These are phyloP conservation scores for Paratilapia polleni DNA, from an alignment of 2,113 vertebrate genomes.

Conservation along the genomic window DNA sequence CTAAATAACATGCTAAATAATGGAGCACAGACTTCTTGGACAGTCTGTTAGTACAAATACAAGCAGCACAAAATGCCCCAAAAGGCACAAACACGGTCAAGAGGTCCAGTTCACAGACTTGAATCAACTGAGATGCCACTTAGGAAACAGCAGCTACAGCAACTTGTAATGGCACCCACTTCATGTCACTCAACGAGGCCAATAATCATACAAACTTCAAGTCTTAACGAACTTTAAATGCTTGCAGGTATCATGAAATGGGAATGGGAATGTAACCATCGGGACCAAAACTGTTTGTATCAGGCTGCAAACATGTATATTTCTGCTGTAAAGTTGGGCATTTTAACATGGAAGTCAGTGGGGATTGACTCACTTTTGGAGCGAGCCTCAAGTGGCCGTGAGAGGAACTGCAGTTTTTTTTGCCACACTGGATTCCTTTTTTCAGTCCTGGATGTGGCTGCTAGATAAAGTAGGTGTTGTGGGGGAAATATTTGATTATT, in stretches of 20 bases:
- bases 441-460: not conserved
- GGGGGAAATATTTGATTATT: not conserved
- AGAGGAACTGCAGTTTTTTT: not conserved
- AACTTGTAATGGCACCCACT: accelerated
- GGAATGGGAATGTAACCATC: not conserved
- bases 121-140: accelerated
- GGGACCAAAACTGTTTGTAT: not conserved
- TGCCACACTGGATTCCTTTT: not conserved
- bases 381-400: not conserved
- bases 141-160: accelerated
- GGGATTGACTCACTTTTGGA: not conserved
- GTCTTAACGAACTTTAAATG: not conserved
- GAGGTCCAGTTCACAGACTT: not conserved
- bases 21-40: not conserved
- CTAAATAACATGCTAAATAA: not conserved
- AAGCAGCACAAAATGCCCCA: not conserved
- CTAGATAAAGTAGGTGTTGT: not conserved
- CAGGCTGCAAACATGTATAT: not conserved
- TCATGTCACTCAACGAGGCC: not conserved
- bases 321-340: not conserved
- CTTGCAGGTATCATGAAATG: not conserved
- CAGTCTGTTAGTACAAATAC: not conserved
- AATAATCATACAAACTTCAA: not conserved
- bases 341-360: not conserved
- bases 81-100: not conserved